Base-by-base conservation (phyloP, 2,888 invertebrate species). In the Eilema depressum region DNA sequence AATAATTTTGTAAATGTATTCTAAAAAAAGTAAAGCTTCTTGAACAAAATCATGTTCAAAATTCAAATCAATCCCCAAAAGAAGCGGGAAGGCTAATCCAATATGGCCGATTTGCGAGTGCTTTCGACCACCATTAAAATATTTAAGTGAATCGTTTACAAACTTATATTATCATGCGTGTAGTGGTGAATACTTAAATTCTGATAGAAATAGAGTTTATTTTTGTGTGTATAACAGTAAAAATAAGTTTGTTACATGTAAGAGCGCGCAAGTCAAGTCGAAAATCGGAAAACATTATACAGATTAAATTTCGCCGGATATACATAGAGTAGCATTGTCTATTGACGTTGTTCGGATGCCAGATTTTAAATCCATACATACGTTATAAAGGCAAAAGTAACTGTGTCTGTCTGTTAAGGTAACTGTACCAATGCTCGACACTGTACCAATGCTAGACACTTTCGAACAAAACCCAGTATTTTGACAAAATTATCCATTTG, bases 221-320 rank as follows among this genome's bases (percentile, higher is more conserved):
- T 8, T 53, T 53, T 10, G 2, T n/a, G 2, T 53, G n/a, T 20
- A n/a, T 53, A 5, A 53, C 17, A 30, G 66, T 41, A 79, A 73
- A 65, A 74, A 66, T 20, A 83, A 64, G 63, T 70, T 85, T 77
- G 86, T 69, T 77, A 57, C 76, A 75, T 80, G 77, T 83, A 85
- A 88, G 86, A 84, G 83, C 83, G 83, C 83, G 87, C 90, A 91
- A 91, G 91, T 89, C 91, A 91, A 90, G 90, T 88, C 87, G 89
- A 87, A 89, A 91, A 91, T 91, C 89, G 88, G 86, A 87, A 91
- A 91, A 90, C 92, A 91, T 92, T 91, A 91, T 87, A 91, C 87
- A 90, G 91, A 92, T 92, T 92, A 90, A 92, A 91, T 90, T 86
- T 77, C 65, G 66, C 12, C 28, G 77, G 84, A 88, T 75, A 66